Evolutionary conservation across 2,888 invertebrate species (phyloP), one percentile per base, ranked within the genome.

Genomic region (Tipula unca): DNA sequence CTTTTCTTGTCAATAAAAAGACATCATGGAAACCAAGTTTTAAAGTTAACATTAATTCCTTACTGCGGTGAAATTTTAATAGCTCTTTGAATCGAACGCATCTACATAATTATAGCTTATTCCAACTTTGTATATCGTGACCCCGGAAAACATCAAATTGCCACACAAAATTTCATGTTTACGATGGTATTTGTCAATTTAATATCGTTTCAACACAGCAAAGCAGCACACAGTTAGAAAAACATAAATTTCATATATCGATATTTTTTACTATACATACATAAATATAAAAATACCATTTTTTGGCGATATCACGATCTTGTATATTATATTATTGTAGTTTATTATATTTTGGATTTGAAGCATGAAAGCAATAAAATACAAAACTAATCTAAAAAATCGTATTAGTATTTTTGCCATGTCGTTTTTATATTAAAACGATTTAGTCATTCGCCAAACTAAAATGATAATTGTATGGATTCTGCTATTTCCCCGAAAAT

Each of bases 241-340:
- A 69, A 25, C 69, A 69, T 69, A 69, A 69, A 54, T 54, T 48
- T 25, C 48, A 20, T 25, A 25, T 25, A 69, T 69, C 25, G 25
- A 69, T 69, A 48, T n/a, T n/a, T 48, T 17, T n/a, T 48, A 48
- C 48, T 17, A 48, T 69, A 13, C 10, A 69, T 69, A 69, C 69
- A 69, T 25, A 69, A 69, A 69, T 69, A 69, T 25, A 69, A 48
- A 39, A 39, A 39, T 39, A 39, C 0, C 2, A 4, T 48, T 48
- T 48, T 69, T 69, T 69, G 69, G 69, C 69, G 69, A 69, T 69
- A 69, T 69, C 69, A 69, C 69, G 69, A 69, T 69, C 69, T 69
- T 69, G 69, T 69, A 69, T 69, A 69, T 69, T 69, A 25, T 8
- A 69, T 48, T 48, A 48, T 25, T 25, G 25, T 69, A 42, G n/a